Evolutionary conservation across 2,888 invertebrate species (phyloP).

Genomic region (Drosophila limbata): DNA sequence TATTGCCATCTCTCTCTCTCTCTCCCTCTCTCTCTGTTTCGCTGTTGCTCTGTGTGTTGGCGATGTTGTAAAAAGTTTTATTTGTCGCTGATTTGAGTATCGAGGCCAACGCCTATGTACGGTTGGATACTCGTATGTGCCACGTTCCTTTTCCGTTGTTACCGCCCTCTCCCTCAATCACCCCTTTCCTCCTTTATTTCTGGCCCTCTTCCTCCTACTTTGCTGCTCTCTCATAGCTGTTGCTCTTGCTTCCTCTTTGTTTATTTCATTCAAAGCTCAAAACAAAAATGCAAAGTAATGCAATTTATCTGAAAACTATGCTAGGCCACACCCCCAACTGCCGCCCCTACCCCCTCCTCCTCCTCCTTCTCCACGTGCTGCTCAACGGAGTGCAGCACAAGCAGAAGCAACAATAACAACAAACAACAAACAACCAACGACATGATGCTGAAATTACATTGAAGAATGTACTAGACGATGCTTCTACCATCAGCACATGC

Average conservation of each 20-base stretch:
- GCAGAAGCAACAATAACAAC: constrained; percentile 36
- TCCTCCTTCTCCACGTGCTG: not conserved
- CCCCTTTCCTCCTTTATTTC: not conserved
- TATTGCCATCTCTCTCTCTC: too few species aligned
- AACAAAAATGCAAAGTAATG: constrained; percentile 71
- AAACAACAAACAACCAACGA: constrained; percentile 34
- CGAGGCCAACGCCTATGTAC: constrained; percentile 65
- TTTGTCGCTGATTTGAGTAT: constrained; percentile 74
- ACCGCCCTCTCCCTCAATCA: not conserved
- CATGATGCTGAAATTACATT: constrained; percentile 55
- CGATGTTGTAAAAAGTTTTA: constrained; percentile 69
- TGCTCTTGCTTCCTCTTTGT: constrained; percentile 31
- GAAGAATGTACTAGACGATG: constrained; percentile 30
- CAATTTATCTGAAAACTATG: constrained; percentile 74
- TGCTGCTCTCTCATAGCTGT: not conserved
- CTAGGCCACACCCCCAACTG: constrained; percentile 46
- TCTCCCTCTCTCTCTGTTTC: not conserved
- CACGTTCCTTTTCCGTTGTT: constrained; percentile 28
- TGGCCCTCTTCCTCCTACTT: not conserved
- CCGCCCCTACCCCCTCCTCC: not conserved
- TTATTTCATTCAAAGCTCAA: constrained; percentile 64
- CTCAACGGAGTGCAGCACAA: constrained; percentile 28
- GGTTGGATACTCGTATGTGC: constrained; percentile 36
- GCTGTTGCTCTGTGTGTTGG: constrained; percentile 37
- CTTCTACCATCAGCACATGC: constrained; percentile 18